These are phyloP conservation scores for Ethmia dodecea DNA, from an alignment of 2,888 invertebrate species.

Conservation along the genomic window DNA sequence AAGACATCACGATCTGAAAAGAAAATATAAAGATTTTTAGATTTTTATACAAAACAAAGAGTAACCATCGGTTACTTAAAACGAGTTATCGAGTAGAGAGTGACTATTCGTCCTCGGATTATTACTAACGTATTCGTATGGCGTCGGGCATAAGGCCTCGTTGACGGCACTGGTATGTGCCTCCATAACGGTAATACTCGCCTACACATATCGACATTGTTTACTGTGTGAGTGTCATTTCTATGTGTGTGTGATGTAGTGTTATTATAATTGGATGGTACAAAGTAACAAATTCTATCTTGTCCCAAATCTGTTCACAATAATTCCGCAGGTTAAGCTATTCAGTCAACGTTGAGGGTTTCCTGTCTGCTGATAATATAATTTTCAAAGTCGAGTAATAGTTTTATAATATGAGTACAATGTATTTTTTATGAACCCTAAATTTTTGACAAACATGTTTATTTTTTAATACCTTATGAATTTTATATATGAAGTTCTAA, in stretches of 20 bases:
- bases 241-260: slow-evolving; percentile 31
- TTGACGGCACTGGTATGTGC: slow-evolving; percentile 76
- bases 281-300: slow-evolving; percentile 59
- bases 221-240: slow-evolving; percentile 27
- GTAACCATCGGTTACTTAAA: slow-evolving; percentile 12
- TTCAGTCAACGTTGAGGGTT: slow-evolving; percentile 23
- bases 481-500: too few species aligned
- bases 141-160: slow-evolving; percentile 66
- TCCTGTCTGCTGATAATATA: slow-evolving; percentile 25
- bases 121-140: slow-evolving; percentile 62
- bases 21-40: slow-evolving; percentile 27
- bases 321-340: slow-evolving; percentile 25
- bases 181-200: slow-evolving; percentile 75
- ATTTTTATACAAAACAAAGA: not conserved
- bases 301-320: slow-evolving; percentile 51
- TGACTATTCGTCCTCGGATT: slow-evolving; percentile 46
- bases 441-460: too few species aligned
- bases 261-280: slow-evolving; percentile 57
- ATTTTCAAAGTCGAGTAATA: too few species aligned
- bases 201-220: slow-evolving; percentile 59
- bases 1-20: slow-evolving; percentile 76
- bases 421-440: too few species aligned
- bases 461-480: too few species aligned
- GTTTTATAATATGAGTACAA: too few species aligned
- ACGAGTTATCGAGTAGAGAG: slow-evolving; percentile 31